A percentile compares a stretch with the other conserved stretches of the same genome.
phyloP scores from a whole-genome alignment of 2,888 invertebrate species.

The Hirtodrosophila duncani region DNA sequence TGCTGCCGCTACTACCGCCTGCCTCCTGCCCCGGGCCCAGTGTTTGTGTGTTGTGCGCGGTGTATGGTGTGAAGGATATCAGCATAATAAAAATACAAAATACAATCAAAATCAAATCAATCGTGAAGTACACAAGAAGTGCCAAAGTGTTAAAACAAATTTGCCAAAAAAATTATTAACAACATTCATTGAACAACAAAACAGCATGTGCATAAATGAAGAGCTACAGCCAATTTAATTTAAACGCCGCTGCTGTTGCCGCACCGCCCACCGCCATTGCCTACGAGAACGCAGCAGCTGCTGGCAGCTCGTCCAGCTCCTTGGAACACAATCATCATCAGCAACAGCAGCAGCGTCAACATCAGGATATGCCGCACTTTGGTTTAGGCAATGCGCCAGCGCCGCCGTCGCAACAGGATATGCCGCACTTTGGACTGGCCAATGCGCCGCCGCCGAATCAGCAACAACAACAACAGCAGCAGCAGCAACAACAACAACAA shows the following conservation, averaged over 20 bases:
- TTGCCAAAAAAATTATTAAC: constrained; percentile 60
- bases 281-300: constrained; percentile 59
- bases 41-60: constrained; percentile 37
- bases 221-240: constrained; percentile 71
- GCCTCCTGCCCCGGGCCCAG: background rate
- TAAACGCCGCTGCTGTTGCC: constrained; percentile 55
- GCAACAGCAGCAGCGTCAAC: constrained; percentile 35
- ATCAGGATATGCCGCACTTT: constrained; percentile 77
- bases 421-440: no score
- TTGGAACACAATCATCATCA: constrained; percentile 52
- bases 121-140: constrained; percentile 40
- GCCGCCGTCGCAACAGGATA: constrained; percentile 44
- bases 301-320: constrained; percentile 38
- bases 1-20: constrained; percentile 52
- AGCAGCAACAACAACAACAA: constrained; percentile 70
- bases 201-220: constrained; percentile 69
- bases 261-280: constrained; percentile 57
- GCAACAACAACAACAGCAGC: constrained; percentile 60
- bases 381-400: constrained; percentile 78
- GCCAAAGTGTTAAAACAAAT: constrained; percentile 62
- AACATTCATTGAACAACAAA: constrained; percentile 23
- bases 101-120: constrained; percentile 27
- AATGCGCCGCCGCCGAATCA: constrained; percentile 59
- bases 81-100: constrained; percentile 43
- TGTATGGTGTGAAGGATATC: no score